phyloP scores from a whole-genome alignment of 2,113 vertebrate genomes.

The Mesembrinibis cayennensis region DNA sequence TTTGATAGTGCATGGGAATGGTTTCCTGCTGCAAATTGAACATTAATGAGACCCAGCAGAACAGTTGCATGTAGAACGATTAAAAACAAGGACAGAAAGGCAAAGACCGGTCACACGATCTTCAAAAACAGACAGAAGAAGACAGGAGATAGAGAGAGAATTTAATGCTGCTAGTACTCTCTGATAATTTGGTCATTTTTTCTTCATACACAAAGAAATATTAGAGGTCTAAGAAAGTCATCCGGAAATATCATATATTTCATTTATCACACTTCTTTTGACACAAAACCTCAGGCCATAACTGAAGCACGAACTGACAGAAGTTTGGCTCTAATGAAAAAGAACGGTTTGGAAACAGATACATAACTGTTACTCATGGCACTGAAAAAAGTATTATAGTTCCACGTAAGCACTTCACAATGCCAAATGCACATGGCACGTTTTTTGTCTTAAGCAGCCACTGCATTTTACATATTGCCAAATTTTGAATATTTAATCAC shows the following conservation, averaged over 20 bases:
- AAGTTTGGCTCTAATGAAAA: neutral
- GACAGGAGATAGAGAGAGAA: neutral
- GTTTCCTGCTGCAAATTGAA: neutral
- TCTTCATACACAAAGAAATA: neutral
- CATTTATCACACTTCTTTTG: neutral
- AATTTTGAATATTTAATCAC: neutral
- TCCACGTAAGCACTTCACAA: neutral
- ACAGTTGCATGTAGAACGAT: neutral
- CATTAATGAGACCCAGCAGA: neutral
- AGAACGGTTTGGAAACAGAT: neutral
- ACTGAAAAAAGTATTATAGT: neutral
- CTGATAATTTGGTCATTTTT: neutral
- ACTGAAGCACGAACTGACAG: neutral
- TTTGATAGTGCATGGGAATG: neutral
- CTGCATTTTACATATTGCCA: neutral
- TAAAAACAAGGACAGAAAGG: neutral
- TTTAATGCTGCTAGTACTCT: neutral
- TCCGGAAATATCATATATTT: neutral
- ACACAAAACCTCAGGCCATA: neutral
- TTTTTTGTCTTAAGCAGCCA: neutral
- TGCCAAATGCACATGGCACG: neutral
- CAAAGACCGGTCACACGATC: neutral
- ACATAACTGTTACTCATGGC: neutral
- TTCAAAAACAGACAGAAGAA: neutral
- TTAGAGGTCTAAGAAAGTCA: neutral